Base-by-base conservation (phyloP, 2,797 vertebrate species). In the Enteromius anoplus region DNA sequence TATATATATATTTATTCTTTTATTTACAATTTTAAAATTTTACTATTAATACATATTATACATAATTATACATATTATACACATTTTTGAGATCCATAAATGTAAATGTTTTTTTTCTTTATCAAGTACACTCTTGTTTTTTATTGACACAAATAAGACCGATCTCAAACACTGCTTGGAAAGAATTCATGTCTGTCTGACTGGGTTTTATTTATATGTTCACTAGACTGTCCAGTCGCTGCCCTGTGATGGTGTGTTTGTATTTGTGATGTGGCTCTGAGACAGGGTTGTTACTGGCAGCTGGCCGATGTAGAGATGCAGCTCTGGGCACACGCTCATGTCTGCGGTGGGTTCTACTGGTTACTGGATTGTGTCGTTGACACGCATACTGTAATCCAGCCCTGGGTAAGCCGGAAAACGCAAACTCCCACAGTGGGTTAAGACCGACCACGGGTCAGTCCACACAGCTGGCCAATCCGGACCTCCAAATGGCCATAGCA, bases 311-410 rank as follows among this genome's bases (percentile, higher is more conserved):
- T 40, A 70, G 55, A 53, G 66, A 75, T 58, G 88, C 78, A 85
- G 84, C 76, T 49, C 84, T 84, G 62, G 83, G 58, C 75, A 82
- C 17, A 29, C 19, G 32, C 78, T 86, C 76, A 42, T 78, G 81
- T 88, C 78, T 87, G 87, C 47, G 47, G 79, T 82, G 70, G 82
- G 70, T 71, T 87, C 86, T 84, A n/a, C 78, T 29, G 47, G 21
- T 80, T 81, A 3, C 68, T 66, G 40, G 76, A 81, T 86, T 75
- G 84, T 64, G 72, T 75, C 26, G 78, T 85, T 87, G 82, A 85
- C 86, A 88, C 66, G 69, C 85, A 82, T 66, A 34, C 79, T 70
- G 34, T 84, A 83, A 85, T 87, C 73, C 66, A 40, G 73, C 58
- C 34, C 32, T 83, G 83, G 66, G 70, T 69, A 32, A 62, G 19